Conservation (phyloP, 2,113 vertebrate genomes). For the Erythrocebus patas region DNA sequence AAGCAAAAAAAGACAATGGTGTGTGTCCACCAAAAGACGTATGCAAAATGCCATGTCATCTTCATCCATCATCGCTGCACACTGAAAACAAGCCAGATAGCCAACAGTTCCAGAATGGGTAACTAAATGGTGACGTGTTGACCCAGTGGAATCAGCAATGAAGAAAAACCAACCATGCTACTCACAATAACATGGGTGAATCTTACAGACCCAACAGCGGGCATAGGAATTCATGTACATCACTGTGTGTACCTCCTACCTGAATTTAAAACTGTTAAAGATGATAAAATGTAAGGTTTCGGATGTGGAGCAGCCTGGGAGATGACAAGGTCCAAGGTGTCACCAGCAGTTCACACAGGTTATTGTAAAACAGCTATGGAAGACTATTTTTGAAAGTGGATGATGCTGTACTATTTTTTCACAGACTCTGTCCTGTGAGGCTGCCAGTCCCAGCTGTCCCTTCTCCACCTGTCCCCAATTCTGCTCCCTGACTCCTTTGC, state of each 20-base stretch:
- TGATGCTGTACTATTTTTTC: background rate
- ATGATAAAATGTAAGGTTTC: background rate
- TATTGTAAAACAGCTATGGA: background rate
- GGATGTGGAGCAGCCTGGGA: background rate
- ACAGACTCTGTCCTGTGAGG: background rate
- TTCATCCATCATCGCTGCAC: background rate
- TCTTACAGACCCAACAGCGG: background rate
- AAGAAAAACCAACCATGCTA: background rate
- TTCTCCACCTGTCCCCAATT: background rate
- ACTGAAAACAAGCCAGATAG: background rate
- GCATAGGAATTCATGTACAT: background rate
- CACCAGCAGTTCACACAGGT: background rate
- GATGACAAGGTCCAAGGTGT: no score
- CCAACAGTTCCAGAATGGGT: background rate
- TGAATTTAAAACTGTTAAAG: background rate
- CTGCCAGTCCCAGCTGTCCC: background rate
- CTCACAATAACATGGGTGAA: background rate
- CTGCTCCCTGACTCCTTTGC: background rate
- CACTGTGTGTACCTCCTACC: background rate
- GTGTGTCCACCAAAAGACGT: fast-evolving
- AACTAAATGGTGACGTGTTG: background rate
- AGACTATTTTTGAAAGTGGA: background rate
- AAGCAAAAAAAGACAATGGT: no score
- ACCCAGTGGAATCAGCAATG: background rate
- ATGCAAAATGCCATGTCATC: background rate